Evolutionary conservation across 2,797 vertebrate species (phyloP).

Genomic region (Silurus lanzhouensis): DNA sequence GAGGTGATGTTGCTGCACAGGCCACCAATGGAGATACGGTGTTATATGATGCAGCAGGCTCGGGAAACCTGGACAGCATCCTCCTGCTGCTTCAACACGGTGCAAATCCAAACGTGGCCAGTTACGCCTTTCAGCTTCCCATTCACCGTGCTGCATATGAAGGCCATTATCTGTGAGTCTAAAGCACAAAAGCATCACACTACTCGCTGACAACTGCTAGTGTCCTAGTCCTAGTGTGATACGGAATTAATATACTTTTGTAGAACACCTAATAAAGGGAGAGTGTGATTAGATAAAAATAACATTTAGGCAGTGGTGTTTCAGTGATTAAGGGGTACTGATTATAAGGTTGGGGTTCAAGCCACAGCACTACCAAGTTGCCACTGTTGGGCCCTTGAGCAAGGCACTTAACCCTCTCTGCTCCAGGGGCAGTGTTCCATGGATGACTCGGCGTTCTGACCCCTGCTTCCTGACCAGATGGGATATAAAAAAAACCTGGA

Average conservation of each 20-base stretch:
- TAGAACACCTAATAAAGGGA: background rate
- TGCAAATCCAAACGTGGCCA: slow-evolving; percentile 80
- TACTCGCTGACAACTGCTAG: background rate
- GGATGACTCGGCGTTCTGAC: too few relatives aligned
- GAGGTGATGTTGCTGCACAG: slow-evolving; percentile 79
- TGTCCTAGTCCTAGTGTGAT: background rate
- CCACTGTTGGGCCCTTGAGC: too few relatives aligned
- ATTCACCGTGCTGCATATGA: slow-evolving; percentile 84
- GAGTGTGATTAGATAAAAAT: background rate
- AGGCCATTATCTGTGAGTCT: slow-evolving; percentile 84
- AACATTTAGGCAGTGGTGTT: background rate
- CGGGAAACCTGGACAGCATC: slow-evolving; percentile 80
- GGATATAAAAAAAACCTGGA: too few relatives aligned
- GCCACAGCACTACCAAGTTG: too few relatives aligned
- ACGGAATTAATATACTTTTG: background rate
- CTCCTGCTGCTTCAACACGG: slow-evolving; percentile 83
- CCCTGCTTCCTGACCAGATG: too few relatives aligned
- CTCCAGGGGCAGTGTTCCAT: too few relatives aligned
- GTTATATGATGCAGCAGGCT: slow-evolving; percentile 81
- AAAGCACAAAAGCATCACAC: background rate
- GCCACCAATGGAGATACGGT: slow-evolving; percentile 80
- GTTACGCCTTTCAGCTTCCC: slow-evolving; percentile 79
- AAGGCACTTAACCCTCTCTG: too few relatives aligned
- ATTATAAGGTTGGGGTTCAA: too few relatives aligned
- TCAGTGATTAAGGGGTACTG: too few relatives aligned